phyloP scores from a whole-genome alignment of 2,888 invertebrate genomes.

The Epirrhoe alternata region DNA sequence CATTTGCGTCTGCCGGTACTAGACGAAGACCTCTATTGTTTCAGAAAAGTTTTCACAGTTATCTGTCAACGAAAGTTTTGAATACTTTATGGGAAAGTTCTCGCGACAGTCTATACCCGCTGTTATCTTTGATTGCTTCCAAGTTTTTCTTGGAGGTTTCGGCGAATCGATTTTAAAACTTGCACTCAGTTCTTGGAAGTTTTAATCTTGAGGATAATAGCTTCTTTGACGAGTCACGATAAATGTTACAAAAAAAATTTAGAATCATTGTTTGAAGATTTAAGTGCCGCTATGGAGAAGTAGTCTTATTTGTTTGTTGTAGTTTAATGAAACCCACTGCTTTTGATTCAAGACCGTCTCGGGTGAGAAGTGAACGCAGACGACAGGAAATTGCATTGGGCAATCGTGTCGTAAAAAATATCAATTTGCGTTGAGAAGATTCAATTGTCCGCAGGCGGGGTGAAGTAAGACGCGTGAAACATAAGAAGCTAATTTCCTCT shows the following conservation, averaged over 20 bases:
- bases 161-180: constrained; percentile 29
- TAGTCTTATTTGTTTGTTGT: background rate
- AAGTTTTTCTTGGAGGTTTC: constrained; percentile 29
- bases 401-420: constrained; percentile 70
- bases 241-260: constrained; percentile 1
- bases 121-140: constrained; percentile 34
- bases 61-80: constrained; percentile 47
- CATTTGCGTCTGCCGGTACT: constrained; percentile 18
- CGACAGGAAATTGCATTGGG: constrained; percentile 61
- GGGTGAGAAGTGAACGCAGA: constrained; percentile 45
- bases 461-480: constrained; percentile 62
- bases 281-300: constrained; percentile 4
- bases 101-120: constrained; percentile 29
- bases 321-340: constrained; percentile 1
- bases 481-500: constrained; percentile 77
- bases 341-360: constrained; percentile 43
- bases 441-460: constrained; percentile 64
- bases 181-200: constrained; percentile 23
- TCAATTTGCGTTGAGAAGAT: constrained; percentile 68
- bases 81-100: constrained; percentile 35
- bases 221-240: constrained; percentile 10
- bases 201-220: constrained; percentile 11
- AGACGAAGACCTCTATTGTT: constrained; percentile 16
- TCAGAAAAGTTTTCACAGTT: constrained; percentile 35
- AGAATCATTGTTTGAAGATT: background rate